Percentiles rank a stretch among this genome's conserved stretches.
Conservation (phyloP, 2,888 invertebrate species). For the Phaonia tiefii region DNA sequence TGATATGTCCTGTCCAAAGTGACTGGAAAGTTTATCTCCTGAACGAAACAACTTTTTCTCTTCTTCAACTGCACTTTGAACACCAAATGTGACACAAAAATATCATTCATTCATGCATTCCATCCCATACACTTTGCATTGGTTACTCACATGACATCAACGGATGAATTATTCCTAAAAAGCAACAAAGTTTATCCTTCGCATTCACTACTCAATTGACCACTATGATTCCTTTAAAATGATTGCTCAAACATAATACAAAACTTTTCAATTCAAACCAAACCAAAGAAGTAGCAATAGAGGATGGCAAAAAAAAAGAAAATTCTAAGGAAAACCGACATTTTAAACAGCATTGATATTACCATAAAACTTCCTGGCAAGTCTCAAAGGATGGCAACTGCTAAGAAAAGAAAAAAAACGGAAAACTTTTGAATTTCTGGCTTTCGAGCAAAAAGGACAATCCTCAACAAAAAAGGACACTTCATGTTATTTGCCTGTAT, state of each 20-base stretch:
- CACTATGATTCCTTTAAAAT: constrained; percentile 58
- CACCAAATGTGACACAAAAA: constrained; percentile 18
- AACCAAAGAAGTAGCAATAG: not conserved
- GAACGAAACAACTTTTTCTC: no score
- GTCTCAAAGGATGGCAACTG: constrained; percentile 8
- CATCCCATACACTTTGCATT: not conserved
- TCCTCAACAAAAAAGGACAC: constrained; percentile 43
- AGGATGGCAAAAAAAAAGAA: not conserved
- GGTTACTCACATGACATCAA: not conserved
- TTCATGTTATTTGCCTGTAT: constrained; percentile 23
- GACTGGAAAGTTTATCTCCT: no score
- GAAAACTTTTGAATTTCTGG: constrained; percentile 16
- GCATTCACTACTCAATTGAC: constrained; percentile 59
- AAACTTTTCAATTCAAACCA: constrained; percentile 31
- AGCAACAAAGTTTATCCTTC: constrained; percentile 32
- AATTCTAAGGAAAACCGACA: constrained; percentile 51
- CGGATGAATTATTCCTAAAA: constrained; percentile 19
- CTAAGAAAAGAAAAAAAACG: constrained; percentile 12
- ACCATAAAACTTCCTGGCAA: constrained; percentile 63
- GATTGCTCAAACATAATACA: constrained; percentile 43
- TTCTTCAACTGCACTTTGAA: no score
- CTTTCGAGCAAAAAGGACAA: not conserved
- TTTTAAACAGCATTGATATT: constrained; percentile 65
- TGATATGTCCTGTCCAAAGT: no score
- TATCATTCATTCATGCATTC: constrained; percentile 1